phyloP scores from a whole-genome alignment of 2,888 invertebrate species.

The Noctua comes region DNA sequence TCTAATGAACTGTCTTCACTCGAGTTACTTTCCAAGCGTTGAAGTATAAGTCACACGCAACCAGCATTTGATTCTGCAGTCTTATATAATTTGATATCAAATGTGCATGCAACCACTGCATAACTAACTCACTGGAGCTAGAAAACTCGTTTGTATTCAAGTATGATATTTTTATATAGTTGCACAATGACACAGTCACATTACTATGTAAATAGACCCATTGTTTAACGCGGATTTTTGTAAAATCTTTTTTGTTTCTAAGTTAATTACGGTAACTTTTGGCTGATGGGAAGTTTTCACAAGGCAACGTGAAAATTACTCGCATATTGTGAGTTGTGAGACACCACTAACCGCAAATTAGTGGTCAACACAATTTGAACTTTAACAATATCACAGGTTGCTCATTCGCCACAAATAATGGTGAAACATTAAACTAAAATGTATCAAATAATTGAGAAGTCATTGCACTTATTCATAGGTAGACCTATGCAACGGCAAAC shows the following conservation, averaged over 20 bases:
- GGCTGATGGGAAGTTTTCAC: slow-evolving; percentile 41
- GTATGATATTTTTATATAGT: slow-evolving; percentile 56
- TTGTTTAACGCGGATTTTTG: slow-evolving; percentile 41
- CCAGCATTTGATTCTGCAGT: slow-evolving; percentile 52
- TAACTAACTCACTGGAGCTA: slow-evolving; percentile 54
- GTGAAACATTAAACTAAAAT: slow-evolving; percentile 65
- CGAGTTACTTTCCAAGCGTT: slow-evolving; percentile 48
- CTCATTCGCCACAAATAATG: slow-evolving; percentile 45
- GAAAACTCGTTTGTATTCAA: slow-evolving; percentile 62
- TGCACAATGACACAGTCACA: slow-evolving; percentile 60
- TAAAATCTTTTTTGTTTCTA: slow-evolving; percentile 52
- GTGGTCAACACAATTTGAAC: slow-evolving; percentile 39
- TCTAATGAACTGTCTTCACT: slow-evolving; percentile 40
- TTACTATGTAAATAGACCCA: slow-evolving; percentile 54
- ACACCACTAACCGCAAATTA: slow-evolving; percentile 43
- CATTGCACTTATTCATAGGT: slow-evolving; percentile 87
- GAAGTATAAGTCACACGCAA: slow-evolving; percentile 44
- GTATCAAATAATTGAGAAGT: slow-evolving; percentile 78
- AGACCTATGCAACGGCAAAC: slow-evolving; percentile 85
- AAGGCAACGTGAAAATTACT: slow-evolving; percentile 23
- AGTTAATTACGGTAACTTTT: slow-evolving; percentile 34
- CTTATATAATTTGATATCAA: slow-evolving; percentile 64
- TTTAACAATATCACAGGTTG: slow-evolving; percentile 43
- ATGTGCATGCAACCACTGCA: slow-evolving; percentile 58
- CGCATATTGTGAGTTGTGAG: slow-evolving; percentile 19